These are phyloP conservation scores for Epizoanthus illoricatus DNA, from an alignment of 92 coral and sea anemone species.

Conservation along the genomic window DNA sequence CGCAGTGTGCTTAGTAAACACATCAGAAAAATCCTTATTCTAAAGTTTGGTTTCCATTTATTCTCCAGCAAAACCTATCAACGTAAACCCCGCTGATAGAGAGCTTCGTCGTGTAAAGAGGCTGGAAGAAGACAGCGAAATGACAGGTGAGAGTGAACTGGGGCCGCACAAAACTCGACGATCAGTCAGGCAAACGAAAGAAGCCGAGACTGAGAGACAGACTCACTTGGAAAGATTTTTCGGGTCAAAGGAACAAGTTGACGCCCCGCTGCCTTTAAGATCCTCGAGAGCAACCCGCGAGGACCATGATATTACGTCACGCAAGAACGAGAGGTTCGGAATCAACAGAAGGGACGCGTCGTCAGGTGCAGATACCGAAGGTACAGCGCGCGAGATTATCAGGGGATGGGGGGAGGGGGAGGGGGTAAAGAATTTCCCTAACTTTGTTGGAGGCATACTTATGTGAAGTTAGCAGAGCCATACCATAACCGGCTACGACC, in stretches of 20 bases:
- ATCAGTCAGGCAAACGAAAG: not conserved
- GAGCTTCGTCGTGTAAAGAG: constrained; percentile 30
- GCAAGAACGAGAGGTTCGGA: constrained; percentile 63
- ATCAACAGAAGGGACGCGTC: constrained; percentile 8
- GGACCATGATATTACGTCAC: constrained; percentile 76
- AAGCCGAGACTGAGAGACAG: not conserved
- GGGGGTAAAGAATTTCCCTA: not conserved
- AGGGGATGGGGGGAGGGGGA: not conserved
- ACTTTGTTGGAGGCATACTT: too few species aligned
- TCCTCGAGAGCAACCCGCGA: constrained; percentile 84
- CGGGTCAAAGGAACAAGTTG: not conserved
- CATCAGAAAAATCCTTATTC: too few species aligned
- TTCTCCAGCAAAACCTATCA: constrained; percentile 31
- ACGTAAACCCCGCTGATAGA: constrained; percentile 9
- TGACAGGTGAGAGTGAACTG: constrained; percentile 17
- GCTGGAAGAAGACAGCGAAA: constrained; percentile 4
- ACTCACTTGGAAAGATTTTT: constrained; percentile 32
- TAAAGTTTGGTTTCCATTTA: too few species aligned
- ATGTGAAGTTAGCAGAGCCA: not conserved
- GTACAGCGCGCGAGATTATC: not conserved
- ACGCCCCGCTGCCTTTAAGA: constrained; percentile 28
- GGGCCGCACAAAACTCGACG: constrained; percentile 24
- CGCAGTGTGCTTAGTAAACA: too few species aligned
- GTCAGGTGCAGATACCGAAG: not conserved
- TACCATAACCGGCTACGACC: too few species aligned